Conservation (phyloP, 1,140 invertebrate genomes). For the Drosophila tristis region DNA sequence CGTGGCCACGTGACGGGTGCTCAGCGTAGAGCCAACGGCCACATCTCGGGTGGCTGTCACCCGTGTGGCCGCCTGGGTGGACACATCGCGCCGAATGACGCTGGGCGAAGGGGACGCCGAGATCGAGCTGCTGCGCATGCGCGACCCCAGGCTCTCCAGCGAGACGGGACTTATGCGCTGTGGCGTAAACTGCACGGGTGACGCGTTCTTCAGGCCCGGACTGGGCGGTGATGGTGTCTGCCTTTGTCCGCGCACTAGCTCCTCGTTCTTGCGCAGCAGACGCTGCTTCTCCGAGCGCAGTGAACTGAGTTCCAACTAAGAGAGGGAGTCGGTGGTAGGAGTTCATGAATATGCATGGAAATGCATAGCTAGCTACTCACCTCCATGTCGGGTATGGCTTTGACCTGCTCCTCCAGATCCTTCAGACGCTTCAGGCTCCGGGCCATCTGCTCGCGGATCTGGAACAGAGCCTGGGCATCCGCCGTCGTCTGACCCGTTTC, state of each 20-base stretch:
- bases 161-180: conserved; percentile 79
- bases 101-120: conserved; percentile 47
- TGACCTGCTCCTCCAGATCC: conserved; percentile 93
- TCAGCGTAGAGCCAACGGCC: conserved; percentile 44
- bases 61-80: conserved; percentile 86
- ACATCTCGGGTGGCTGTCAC: conserved; percentile 63
- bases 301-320: conserved; percentile 88
- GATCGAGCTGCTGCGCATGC: conserved; percentile 69
- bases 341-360: neutral
- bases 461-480: conserved; percentile 73
- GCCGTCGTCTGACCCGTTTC: conserved; percentile 50
- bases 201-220: conserved; percentile 62
- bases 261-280: conserved; percentile 85
- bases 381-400: conserved; percentile 92
- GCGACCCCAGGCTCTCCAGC: conserved; percentile 72
- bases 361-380: conserved; percentile 83
- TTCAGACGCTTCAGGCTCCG: conserved; percentile 90
- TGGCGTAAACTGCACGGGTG: conserved; percentile 75
- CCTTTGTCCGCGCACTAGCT: conserved; percentile 84
- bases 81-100: conserved; percentile 86
- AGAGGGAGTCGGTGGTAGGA: neutral
- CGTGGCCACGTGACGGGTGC: conserved; percentile 51
- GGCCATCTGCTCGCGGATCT: conserved; percentile 87
- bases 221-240: conserved; percentile 66
- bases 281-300: conserved; percentile 91